These are phyloP conservation scores for Agrochola litura DNA, from an alignment of 2,888 invertebrate species.

Conservation along the genomic window DNA sequence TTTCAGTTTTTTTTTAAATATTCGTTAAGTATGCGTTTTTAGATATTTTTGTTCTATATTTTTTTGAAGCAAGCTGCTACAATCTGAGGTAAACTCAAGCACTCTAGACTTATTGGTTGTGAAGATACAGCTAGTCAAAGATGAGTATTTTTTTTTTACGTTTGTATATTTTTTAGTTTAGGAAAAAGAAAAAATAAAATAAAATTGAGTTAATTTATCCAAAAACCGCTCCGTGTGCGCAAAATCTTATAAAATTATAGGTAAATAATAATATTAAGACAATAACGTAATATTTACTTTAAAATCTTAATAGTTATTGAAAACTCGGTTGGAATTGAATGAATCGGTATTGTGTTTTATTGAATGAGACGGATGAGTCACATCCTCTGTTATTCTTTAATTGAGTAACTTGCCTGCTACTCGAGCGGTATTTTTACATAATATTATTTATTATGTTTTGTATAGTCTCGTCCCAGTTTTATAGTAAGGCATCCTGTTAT, in stretches of 20 bases:
- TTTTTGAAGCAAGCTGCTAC: too few species aligned
- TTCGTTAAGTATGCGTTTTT: too few species aligned
- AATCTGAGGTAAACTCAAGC: too few species aligned
- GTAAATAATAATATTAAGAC: background rate
- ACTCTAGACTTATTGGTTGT: too few species aligned
- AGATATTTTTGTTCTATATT: too few species aligned
- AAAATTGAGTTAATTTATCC: background rate
- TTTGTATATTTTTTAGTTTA: background rate
- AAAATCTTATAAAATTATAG: background rate
- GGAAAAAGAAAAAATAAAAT: background rate
- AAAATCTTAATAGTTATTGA: background rate
- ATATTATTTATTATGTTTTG: background rate
- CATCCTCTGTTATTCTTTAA: background rate
- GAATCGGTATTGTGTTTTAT: background rate
- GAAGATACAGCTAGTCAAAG: too few species aligned
- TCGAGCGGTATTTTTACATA: background rate
- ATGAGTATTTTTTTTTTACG: too few species aligned
- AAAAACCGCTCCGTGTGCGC: constrained; percentile 6
- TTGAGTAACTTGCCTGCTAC: background rate
- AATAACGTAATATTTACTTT: background rate
- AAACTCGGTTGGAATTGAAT: background rate
- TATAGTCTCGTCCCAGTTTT: background rate
- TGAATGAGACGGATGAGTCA: background rate
- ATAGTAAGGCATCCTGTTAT: background rate
- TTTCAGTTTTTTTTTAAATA: too few species aligned